phyloP scores from a whole-genome alignment of 1,140 invertebrate species.

The Diorhabda elongata region DNA sequence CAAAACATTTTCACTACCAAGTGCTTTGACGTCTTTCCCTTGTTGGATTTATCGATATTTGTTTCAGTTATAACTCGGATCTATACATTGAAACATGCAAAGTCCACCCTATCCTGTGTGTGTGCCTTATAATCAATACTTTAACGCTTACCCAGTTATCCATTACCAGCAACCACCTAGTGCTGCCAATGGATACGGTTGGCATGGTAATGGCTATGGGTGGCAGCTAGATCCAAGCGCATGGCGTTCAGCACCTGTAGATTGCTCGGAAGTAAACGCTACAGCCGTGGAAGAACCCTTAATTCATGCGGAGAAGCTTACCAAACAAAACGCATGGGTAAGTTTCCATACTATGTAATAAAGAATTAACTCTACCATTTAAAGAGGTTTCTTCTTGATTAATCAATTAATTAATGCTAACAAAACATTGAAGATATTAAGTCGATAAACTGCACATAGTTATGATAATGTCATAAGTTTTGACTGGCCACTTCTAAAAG shows the following conservation, averaged over 20 bases:
- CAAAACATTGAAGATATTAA: too few relatives aligned
- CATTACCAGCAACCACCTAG: constrained; percentile 42
- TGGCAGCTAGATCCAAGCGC: constrained; percentile 43
- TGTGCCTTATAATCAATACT: constrained; percentile 39
- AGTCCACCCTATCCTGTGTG: constrained; percentile 17
- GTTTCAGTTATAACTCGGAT: constrained; percentile 7
- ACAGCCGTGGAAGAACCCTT: constrained; percentile 36
- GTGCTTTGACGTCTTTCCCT: background rate
- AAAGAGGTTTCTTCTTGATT: too few relatives aligned
- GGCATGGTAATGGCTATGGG: constrained; percentile 45
- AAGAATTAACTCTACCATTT: too few relatives aligned
- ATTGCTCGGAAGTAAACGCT: constrained; percentile 21
- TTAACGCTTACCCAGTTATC: constrained; percentile 42
- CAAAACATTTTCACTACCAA: background rate
- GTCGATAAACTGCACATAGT: too few relatives aligned
- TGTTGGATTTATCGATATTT: constrained; percentile 4
- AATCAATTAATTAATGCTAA: too few relatives aligned
- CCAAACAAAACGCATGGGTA: constrained; percentile 38
- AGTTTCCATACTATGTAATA: constrained; percentile 13
- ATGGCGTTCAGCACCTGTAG: constrained; percentile 34
- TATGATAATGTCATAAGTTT: too few relatives aligned
- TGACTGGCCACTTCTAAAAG: too few relatives aligned
- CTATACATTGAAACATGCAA: constrained; percentile 3
- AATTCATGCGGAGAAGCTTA: constrained; percentile 37
- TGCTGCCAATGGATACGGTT: constrained; percentile 44